Evolutionary conservation across 2,797 vertebrate species (phyloP).

Genomic region (Anomalospiza imberbis): DNA sequence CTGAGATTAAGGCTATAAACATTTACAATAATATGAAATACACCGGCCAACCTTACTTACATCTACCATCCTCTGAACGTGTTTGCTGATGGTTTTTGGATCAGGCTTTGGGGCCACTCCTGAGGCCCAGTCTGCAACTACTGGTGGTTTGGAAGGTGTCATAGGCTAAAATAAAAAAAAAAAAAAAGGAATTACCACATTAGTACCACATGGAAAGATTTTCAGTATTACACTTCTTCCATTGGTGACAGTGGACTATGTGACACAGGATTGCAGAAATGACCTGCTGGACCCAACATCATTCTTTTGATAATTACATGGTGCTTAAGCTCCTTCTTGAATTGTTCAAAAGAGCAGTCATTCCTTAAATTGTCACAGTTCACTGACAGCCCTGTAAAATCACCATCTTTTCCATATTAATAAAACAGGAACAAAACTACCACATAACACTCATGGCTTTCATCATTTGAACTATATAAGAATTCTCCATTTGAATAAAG

Average conservation of each 20-base stretch:
- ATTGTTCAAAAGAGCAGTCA: not conserved
- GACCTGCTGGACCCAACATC: not conserved
- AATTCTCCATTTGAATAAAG: not conserved
- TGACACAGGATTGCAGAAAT: not conserved
- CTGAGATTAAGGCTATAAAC: not conserved
- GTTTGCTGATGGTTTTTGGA: slow-evolving; percentile 93
- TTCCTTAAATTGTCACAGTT: not conserved
- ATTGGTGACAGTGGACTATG: not conserved
- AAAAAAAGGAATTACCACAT: slow-evolving; percentile 18
- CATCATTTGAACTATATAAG: not conserved
- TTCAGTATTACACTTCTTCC: not conserved
- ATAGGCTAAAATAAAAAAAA: slow-evolving; percentile 80
- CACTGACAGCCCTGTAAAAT: not conserved
- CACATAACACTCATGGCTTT: not conserved
- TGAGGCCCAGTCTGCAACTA: slow-evolving; percentile 93
- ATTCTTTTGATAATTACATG: not conserved
- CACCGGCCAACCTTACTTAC: slow-evolving; percentile 74
- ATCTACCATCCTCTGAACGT: slow-evolving; percentile 93
- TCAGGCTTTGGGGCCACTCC: slow-evolving; percentile 92
- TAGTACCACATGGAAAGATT: not conserved
- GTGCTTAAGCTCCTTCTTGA: not conserved
- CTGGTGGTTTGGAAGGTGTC: slow-evolving; percentile 89
- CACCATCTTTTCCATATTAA: not conserved
- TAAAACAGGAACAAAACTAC: not conserved
- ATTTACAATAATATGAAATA: not conserved